phyloP scores from a whole-genome alignment of 2,797 vertebrate species.

The Loris lydekkerianus region DNA sequence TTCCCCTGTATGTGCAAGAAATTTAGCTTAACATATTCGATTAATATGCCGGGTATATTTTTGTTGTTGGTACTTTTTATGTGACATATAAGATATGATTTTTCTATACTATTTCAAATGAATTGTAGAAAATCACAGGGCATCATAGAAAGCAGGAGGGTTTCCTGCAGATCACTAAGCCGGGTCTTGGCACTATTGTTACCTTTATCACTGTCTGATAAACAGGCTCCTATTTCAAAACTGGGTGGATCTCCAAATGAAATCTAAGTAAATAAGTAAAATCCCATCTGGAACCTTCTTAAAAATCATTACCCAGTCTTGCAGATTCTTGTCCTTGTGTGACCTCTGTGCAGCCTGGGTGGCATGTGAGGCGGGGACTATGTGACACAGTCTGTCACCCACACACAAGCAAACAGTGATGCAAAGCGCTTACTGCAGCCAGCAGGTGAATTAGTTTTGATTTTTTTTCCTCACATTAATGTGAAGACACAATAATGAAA shows the following conservation, averaged over 20 bases:
- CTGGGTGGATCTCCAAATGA: not conserved
- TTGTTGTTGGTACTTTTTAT: not conserved
- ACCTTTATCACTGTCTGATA: constrained; percentile 6
- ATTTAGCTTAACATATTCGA: not conserved
- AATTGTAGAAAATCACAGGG: constrained; percentile 38
- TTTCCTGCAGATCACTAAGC: not conserved
- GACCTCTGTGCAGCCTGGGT: not conserved
- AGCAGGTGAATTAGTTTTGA: constrained; percentile 32
- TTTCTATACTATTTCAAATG: constrained; percentile 38
- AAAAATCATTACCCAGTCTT: constrained; percentile 37
- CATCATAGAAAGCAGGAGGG: not conserved
- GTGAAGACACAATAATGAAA: constrained; percentile 64
- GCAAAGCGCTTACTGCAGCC: constrained; percentile 32
- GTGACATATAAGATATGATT: not conserved
- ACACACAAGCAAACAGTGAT: not conserved
- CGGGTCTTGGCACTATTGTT: not conserved
- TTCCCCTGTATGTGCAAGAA: not conserved
- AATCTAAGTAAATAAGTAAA: constrained; percentile 59
- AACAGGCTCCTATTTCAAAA: not conserved
- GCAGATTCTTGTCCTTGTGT: constrained; percentile 7
- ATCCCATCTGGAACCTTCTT: not conserved
- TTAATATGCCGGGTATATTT: constrained; percentile 13
- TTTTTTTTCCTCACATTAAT: not conserved
- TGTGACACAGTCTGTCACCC: not conserved
- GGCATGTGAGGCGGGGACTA: not conserved